Evolutionary conservation across 2,113 vertebrate species (phyloP), one percentile per base, ranked within the genome.

Genomic region (Corythornis madagascariensis): DNA sequence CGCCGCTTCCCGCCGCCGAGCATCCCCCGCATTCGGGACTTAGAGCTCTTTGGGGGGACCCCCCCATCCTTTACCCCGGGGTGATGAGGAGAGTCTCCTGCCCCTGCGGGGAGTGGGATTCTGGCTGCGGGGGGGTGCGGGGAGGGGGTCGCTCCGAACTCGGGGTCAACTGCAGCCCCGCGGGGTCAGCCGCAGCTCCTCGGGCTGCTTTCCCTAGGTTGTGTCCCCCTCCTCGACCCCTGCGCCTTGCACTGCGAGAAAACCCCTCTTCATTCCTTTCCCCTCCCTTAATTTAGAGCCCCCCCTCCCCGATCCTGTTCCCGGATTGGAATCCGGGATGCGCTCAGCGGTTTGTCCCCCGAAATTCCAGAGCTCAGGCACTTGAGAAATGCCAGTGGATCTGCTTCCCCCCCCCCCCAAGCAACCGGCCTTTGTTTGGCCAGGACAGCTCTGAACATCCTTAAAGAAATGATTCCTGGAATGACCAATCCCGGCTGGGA

Each of bases 181-280:
- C 50, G 33, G 75, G 24, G 28, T 43, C 45, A 16, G 22, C 25
- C 2, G n/a, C 70, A 42, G 21, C 16, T 4, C 42, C 40, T 13
- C 9, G 40, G 40, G 26, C 13, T 55, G 22, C 35, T 28, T 21
- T 40, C 29, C 16, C 9, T 18, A 35, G 19, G 57, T 31, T 59
- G 57, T 60, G 57, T 21, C 64, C 47, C 63, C 16, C 17, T n/a
- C 17, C 35, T 26, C 10, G 24, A 18, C 60, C 12, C 8, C 29
- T 31, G 4, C 13, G 16, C 6, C n/a, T 28, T 2, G 70, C 56
- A 3, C 56, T 18, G 31, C 4, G 4, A 2, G 0, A 28, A 35
- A 2, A 35, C 55, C 3, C 31, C 2, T 18, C 22, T 26, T 24
- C 16, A 15, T 4, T 35, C 8, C 35, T 29, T 26, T 7, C 33